Evolutionary conservation across 2,113 vertebrate species (phyloP), one percentile per base, ranked within the genome.

Genomic region (Rhinogobius similis): DNA sequence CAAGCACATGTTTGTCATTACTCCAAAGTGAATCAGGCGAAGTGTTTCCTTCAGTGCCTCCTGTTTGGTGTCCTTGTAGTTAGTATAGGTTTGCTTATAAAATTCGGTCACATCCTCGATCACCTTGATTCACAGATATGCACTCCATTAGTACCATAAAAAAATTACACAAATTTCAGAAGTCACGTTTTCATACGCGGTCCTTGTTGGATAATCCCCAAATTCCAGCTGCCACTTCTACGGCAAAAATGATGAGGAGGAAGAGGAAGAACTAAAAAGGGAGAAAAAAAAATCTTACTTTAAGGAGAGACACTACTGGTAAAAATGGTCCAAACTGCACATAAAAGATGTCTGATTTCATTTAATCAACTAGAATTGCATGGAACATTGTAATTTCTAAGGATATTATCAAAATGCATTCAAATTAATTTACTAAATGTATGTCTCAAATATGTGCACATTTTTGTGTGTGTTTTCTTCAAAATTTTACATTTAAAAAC

Each of bases 191-290:
- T 3, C 18, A 21, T 89, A 98, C 97, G 94, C 81, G 87, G 0
- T 95, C 91, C 75, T 93, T 94, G 83, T 98, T 96, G 55, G 93
- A 90, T 61, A 98, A 93, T 21, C 96, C 96, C 96, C 95, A 98
- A 89, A 97, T 93, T 1, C 96, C 97, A 14, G 95, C 96, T 13
- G 96, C 96, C 61, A 98, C 94, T 85, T 98, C 96, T 58, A 94
- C 91, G 43, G 94, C 95, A 73, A 99, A 97, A 87, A 99, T 98
- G 88, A 99, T 59, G 10, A 99, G 89, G 56, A 99, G 95, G 91
- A 96, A 98, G 79, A 93, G 1, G 76, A 98, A 98, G 90, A 99
- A 99, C 97, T 99, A 63, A 55, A 68, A 0, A 26, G 7, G 16
- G 46, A 27, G 63, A 29, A 27, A 24, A 1, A 9, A 9, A 11